These are phyloP conservation scores for Girardinus metallicus DNA, from an alignment of 2,797 vertebrate genomes.

Conservation along the genomic window DNA sequence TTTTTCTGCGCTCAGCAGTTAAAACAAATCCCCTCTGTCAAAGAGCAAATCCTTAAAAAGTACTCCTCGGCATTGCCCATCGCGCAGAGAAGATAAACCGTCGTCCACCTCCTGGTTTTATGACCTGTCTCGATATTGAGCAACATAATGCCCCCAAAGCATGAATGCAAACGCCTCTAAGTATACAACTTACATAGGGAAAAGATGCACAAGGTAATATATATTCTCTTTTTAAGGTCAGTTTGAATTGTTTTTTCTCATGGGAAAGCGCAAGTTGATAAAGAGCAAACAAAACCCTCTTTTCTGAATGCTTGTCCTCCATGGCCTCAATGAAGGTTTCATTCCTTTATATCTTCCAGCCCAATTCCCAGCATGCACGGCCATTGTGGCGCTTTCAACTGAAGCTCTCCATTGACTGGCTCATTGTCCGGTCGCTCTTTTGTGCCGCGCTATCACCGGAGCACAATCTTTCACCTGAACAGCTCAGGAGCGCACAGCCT, in stretches of 20 bases:
- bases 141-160: conserved; percentile 54
- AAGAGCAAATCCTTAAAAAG: conserved; percentile 64
- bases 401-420: conserved; percentile 82
- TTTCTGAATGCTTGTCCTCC: conserved; percentile 82
- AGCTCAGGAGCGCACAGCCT: conserved; percentile 62
- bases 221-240: conserved; percentile 83
- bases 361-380: conserved; percentile 83
- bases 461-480: conserved; percentile 83
- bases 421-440: conserved; percentile 81
- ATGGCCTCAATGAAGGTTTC: conserved; percentile 80
- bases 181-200: conserved; percentile 63
- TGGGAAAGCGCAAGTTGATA: conserved; percentile 79
- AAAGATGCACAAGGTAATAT: conserved; percentile 78
- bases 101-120: conserved; percentile 46
- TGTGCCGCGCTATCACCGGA: conserved; percentile 78
- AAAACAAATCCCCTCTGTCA: conserved; percentile 60
- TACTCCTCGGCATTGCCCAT: conserved; percentile 61
- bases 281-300: conserved; percentile 81
- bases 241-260: conserved; percentile 82
- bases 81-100: conserved; percentile 36
- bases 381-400: conserved; percentile 82
- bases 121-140: conserved; percentile 35
- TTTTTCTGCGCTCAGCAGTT: conserved; percentile 55
- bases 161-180: conserved; percentile 50
- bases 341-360: conserved; percentile 81